Conservation (phyloP, 2,888 invertebrate genomes). For the Dione vanillae region DNA sequence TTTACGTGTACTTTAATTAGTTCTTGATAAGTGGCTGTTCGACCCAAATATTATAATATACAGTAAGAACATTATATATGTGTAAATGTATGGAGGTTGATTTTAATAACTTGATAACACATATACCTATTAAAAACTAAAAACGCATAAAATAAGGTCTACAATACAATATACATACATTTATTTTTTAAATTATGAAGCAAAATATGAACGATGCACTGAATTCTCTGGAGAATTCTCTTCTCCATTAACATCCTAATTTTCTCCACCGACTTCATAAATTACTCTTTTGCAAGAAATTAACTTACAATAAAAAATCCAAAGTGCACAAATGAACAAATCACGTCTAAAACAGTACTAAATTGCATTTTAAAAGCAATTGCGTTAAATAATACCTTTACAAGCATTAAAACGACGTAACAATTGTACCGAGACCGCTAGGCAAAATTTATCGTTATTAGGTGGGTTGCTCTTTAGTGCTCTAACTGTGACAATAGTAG, state of each 20-base stretch:
- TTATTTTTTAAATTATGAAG: too few relatives aligned
- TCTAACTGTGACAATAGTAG: conserved; percentile 12
- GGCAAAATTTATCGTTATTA: conserved; percentile 53
- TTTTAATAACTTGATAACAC: too few relatives aligned
- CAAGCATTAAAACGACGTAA: conserved; percentile 63
- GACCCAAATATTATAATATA: background rate
- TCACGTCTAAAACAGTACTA: conserved; percentile 37
- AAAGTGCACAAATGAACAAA: background rate
- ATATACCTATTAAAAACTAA: too few relatives aligned
- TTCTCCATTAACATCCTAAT: too few relatives aligned
- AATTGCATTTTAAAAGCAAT: conserved; percentile 48
- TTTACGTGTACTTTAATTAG: conserved; percentile 15
- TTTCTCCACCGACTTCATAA: too few relatives aligned
- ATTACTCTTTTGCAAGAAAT: background rate
- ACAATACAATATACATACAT: too few relatives aligned
- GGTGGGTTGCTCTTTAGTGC: conserved; percentile 23
- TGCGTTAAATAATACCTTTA: conserved; percentile 65
- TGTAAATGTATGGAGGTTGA: too few relatives aligned
- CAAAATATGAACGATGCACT: too few relatives aligned
- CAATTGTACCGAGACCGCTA: conserved; percentile 51
- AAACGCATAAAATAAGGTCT: too few relatives aligned
- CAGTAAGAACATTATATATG: background rate
- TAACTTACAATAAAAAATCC: background rate
- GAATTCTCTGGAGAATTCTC: too few relatives aligned
- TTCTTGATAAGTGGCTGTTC: background rate